A percentile compares a stretch with the other conserved stretches of the same genome.
Evolutionary conservation across 2,888 invertebrate species (phyloP).

Genomic region (Cryptophagus acutangulus): DNA sequence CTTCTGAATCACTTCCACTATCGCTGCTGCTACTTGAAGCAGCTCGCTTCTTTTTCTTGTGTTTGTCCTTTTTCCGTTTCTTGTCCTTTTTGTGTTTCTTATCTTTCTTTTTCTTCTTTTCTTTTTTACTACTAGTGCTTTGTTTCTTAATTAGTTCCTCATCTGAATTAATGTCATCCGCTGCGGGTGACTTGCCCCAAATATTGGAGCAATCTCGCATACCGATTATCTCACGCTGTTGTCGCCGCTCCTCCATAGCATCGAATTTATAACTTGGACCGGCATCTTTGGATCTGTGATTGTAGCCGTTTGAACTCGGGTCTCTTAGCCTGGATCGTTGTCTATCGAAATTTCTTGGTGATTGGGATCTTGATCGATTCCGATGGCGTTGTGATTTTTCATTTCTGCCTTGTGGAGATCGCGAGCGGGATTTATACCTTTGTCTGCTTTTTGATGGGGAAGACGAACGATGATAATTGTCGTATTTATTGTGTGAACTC

Average conservation of each 20-base stretch:
- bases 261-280: slow-evolving; percentile 47
- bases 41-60: slow-evolving; percentile 43
- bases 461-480: not conserved
- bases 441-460: slow-evolving; percentile 8
- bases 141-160: slow-evolving; percentile 39
- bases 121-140: slow-evolving; percentile 44
- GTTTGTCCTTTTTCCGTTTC: slow-evolving; percentile 52
- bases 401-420: not conserved
- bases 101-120: slow-evolving; percentile 54
- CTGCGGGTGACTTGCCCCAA: slow-evolving; percentile 72
- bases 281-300: not conserved
- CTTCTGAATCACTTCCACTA: slow-evolving; percentile 45
- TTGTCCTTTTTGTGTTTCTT: slow-evolving; percentile 55
- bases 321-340: slow-evolving; percentile 10
- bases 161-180: slow-evolving; percentile 56
- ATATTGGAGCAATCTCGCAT: slow-evolving; percentile 61
- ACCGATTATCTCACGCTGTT: slow-evolving; percentile 71
- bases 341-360: not conserved
- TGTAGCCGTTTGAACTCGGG: slow-evolving; percentile 5
- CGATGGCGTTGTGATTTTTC: not conserved
- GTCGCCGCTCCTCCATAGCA: slow-evolving; percentile 65
- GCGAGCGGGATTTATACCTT: slow-evolving; percentile 1
- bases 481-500: too few species aligned
- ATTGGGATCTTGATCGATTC: not conserved
- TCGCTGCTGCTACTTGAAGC: slow-evolving; percentile 49